phyloP scores from a whole-genome alignment of 2,113 vertebrate species.

The Pitta sordida region DNA sequence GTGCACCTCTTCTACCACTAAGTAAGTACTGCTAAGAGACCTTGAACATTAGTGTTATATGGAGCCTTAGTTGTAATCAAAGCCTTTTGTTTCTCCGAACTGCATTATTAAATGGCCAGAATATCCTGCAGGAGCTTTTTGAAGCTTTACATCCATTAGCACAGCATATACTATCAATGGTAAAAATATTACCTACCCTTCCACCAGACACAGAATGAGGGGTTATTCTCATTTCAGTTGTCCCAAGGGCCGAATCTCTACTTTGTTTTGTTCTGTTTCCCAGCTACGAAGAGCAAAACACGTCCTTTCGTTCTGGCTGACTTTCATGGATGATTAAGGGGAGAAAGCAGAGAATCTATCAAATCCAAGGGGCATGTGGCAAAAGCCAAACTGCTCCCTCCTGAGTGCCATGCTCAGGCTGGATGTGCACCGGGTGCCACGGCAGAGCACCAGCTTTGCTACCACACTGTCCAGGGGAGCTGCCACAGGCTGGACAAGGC shows the following conservation, averaged over 20 bases:
- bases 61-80: background rate
- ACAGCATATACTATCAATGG: background rate
- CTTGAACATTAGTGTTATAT: background rate
- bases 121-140: background rate
- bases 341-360: background rate
- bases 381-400: background rate
- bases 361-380: background rate
- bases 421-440: background rate
- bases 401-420: background rate
- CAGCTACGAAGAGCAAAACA: conserved; percentile 48
- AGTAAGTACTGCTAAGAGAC: background rate
- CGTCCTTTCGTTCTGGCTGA: conserved; percentile 44
- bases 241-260: conserved; percentile 27
- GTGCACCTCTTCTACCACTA: background rate
- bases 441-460: background rate
- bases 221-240: conserved; percentile 10
- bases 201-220: conserved; percentile 6
- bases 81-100: background rate
- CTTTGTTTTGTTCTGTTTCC: conserved; percentile 58
- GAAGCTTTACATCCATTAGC: background rate
- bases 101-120: background rate
- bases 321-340: conserved; percentile 7
- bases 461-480: background rate
- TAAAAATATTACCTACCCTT: conserved; percentile 23
- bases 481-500: background rate